Percentiles rank a stretch among this genome's conserved stretches.
phyloP scores from a whole-genome alignment of 2,888 invertebrate genomes.

The Netelia melanura region DNA sequence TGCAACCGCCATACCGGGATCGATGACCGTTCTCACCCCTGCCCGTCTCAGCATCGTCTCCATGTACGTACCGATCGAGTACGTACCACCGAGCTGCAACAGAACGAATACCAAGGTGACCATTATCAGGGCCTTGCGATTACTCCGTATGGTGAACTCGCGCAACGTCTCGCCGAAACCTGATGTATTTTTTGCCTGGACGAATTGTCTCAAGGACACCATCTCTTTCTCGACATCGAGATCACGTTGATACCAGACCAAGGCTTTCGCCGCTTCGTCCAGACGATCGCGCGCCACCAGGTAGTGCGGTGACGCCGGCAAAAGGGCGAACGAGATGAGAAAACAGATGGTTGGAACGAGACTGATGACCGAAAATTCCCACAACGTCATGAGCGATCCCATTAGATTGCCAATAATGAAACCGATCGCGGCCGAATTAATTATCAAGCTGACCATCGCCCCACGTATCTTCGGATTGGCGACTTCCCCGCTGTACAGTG shows the following conservation, averaged over 20 bases:
- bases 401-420: slow-evolving; percentile 58
- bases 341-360: slow-evolving; percentile 61
- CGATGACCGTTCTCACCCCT: slow-evolving; percentile 65
- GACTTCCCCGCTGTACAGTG: slow-evolving; percentile 77
- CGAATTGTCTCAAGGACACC: slow-evolving; percentile 69
- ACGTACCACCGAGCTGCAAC: slow-evolving; percentile 78
- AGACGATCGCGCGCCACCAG: slow-evolving; percentile 62
- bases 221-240: slow-evolving; percentile 69
- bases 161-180: slow-evolving; percentile 55
- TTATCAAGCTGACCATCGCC: slow-evolving; percentile 59
- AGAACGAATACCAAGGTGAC: slow-evolving; percentile 75
- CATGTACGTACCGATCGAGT: slow-evolving; percentile 75
- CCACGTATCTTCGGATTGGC: slow-evolving; percentile 75
- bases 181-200: slow-evolving; percentile 50
- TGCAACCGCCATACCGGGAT: slow-evolving; percentile 69
- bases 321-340: slow-evolving; percentile 44
- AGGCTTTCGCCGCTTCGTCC: slow-evolving; percentile 69
- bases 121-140: slow-evolving; percentile 75
- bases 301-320: slow-evolving; percentile 57
- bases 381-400: slow-evolving; percentile 63
- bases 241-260: slow-evolving; percentile 75
- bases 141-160: slow-evolving; percentile 67
- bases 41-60: slow-evolving; percentile 75
- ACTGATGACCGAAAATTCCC: slow-evolving; percentile 63
- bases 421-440: slow-evolving; percentile 61